Base-by-base conservation (phyloP, 2,113 vertebrate genomes). In the Bubo blakistoni region DNA sequence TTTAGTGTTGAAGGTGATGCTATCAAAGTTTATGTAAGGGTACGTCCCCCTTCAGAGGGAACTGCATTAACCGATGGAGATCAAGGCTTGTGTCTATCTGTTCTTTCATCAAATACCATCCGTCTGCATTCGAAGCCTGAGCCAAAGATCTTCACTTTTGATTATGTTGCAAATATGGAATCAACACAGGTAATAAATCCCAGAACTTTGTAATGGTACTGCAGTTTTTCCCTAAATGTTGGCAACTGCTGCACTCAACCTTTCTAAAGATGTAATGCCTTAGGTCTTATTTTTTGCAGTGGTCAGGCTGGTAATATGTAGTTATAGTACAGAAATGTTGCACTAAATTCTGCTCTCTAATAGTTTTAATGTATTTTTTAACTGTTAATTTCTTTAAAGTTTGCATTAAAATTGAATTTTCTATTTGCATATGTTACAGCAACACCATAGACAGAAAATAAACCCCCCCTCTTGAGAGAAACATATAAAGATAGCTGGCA, bases 51-150 rank as follows among this genome's bases (percentile, higher is more conserved):
- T 85, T 97, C 98, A 42, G 98, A 99, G 27, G 97, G 98, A 40
- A 38, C 95, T 3, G 95, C 94, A 0, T 86, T 98, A 61, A 95
- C 74, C 0, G 98, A 99, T 88, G 98, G 98, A 49, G 99, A 99
- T 57, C 98, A 98, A 49, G 98, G 88, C 79, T 85, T 99, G 40
- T 99, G 99, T 91, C 97, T 99, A 32, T 98, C 98, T 3, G 98
- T 99, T 83, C 98, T 98, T 12, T 99, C 99, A 19, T 95, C 98
- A 40, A 99, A 98, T 2, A 98, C 98, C 65, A 98, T 99, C 71
- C 98, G 98, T 49, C 97, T 99, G 62, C 98, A 99, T 66, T 99
- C 99, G 2, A 99, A 99, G 92, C 99, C 99, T 22, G 99, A 99
- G 81, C 99, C 99, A 14, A 98, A 98, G 76, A 99, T 97, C 54